Base-by-base conservation (phyloP, 2,888 invertebrate genomes). In the Xanthorhoe spadicearia region DNA sequence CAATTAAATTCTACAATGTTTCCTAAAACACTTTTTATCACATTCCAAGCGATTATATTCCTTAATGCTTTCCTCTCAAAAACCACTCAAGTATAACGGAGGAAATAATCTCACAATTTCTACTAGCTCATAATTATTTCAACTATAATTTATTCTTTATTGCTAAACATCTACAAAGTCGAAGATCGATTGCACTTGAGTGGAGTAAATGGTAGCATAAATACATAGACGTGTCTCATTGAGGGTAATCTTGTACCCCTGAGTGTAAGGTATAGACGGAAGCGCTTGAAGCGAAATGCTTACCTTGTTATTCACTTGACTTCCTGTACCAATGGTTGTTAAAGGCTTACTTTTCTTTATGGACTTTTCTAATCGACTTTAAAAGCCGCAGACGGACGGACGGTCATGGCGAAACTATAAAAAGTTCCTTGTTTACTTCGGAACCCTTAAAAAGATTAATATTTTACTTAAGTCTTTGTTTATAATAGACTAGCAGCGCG, bases 151-250 rank as follows among this genome's bases (percentile, higher is more conserved):
- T 62, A 53, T 54, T 43, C 54, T 51, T 55, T 51, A 66, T 54
- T 55, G 52, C 64, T 50, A 49, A 65, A 64, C 65, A 52, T 61
- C 58, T 56, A 58, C 62, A 61, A 52, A 58, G 63, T 66, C 46
- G 55, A 23, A 66, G 65, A 68, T 67, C 46, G 56, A 67, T 68
- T 52, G 15, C 52, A 17, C 48, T 32, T 50, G 64, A 68, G 64
- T 59, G 28, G 53, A 68, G 50, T 54, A 64, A 69, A 72, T 72
- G 55, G 51, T 32, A 54, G 23, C 54, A 64, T 72, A 66, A 65
- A 63, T 59, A 68, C 62, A 56, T 61, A 53, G 32, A 28, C 48
- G 18, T 19, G 43, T 49, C 60, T 61, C 66, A 69, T 69, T 66
- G 61, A 63, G 65, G 66, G 69, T 69, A 69, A 69, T 63, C 49